phyloP scores from a whole-genome alignment of 2,888 invertebrate genomes.

The Mamestra brassicae region DNA sequence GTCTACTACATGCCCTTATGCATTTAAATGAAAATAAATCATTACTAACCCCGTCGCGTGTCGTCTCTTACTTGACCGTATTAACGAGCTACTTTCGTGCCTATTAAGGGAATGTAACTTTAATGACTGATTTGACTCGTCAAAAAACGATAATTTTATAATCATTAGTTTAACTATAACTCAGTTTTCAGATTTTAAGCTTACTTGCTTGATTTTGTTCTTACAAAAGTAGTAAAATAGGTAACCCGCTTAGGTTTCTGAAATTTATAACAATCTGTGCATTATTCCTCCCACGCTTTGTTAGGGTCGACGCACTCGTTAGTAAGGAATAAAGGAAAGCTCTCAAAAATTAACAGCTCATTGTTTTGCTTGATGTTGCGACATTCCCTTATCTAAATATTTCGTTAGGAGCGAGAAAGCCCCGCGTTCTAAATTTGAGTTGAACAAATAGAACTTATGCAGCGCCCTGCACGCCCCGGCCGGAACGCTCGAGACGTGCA shows the following conservation, averaged over 20 bases:
- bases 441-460: conserved; percentile 71
- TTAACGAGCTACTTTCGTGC: conserved; percentile 49
- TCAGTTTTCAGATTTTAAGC: background rate
- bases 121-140: conserved; percentile 20
- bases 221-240: background rate
- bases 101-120: conserved; percentile 43
- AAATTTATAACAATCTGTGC: conserved; percentile 55
- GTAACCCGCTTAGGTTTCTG: conserved; percentile 28
- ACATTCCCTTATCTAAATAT: conserved; percentile 85
- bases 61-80: conserved; percentile 54
- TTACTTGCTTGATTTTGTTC: background rate
- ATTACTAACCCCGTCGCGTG: conserved; percentile 66
- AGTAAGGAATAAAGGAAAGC: conserved; percentile 77
- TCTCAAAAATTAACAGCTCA: conserved; percentile 85
- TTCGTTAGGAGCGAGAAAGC: conserved; percentile 76
- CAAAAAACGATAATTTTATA: conserved; percentile 15
- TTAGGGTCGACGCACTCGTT: conserved; percentile 79
- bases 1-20: conserved; percentile 73
- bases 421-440: conserved; percentile 73
- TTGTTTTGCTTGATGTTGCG: conserved; percentile 85
- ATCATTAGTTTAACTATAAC: background rate
- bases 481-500: conserved; percentile 18
- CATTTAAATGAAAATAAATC: conserved; percentile 84
- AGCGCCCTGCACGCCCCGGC: conserved; percentile 11
- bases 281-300: conserved; percentile 73